These are phyloP conservation scores for Nomada flava DNA, from an alignment of 2,888 invertebrate species.

Conservation along the genomic window DNA sequence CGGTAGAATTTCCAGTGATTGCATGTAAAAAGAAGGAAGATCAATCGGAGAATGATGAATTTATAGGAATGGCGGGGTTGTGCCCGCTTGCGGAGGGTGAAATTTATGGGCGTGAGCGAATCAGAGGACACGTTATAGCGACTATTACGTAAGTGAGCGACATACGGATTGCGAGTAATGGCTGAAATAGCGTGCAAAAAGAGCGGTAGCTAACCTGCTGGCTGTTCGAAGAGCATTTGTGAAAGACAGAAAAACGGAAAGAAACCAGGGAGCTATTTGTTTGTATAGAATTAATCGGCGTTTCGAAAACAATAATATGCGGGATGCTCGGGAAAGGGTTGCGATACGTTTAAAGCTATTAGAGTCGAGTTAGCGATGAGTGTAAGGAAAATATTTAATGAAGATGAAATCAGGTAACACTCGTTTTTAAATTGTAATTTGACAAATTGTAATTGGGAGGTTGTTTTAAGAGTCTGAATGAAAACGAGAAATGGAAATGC, in stretches of 20 bases:
- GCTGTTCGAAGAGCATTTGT: not conserved
- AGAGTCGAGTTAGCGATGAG: too few species aligned
- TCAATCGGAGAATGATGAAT: not conserved
- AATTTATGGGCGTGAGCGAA: not conserved
- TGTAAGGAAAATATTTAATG: too few species aligned
- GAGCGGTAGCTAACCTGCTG: not conserved
- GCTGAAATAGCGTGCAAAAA: not conserved
- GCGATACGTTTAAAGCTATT: too few species aligned
- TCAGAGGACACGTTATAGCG: not conserved
- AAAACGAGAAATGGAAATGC: too few species aligned
- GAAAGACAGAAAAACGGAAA: not conserved
- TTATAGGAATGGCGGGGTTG: not conserved
- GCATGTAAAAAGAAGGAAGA: not conserved
- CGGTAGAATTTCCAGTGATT: slow-evolving; percentile 9
- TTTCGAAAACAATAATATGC: not conserved
- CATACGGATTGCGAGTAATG: not conserved
- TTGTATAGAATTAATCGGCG: too few species aligned
- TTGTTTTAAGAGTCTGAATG: too few species aligned
- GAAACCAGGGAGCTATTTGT: not conserved
- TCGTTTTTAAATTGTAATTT: too few species aligned
- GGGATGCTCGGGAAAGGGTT: too few species aligned
- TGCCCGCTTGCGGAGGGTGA: not conserved
- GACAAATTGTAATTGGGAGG: too few species aligned
- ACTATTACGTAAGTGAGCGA: slow-evolving; percentile 23
- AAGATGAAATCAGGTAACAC: too few species aligned